phyloP scores from a whole-genome alignment of 2,888 invertebrate species.

The Acleris emargana region DNA sequence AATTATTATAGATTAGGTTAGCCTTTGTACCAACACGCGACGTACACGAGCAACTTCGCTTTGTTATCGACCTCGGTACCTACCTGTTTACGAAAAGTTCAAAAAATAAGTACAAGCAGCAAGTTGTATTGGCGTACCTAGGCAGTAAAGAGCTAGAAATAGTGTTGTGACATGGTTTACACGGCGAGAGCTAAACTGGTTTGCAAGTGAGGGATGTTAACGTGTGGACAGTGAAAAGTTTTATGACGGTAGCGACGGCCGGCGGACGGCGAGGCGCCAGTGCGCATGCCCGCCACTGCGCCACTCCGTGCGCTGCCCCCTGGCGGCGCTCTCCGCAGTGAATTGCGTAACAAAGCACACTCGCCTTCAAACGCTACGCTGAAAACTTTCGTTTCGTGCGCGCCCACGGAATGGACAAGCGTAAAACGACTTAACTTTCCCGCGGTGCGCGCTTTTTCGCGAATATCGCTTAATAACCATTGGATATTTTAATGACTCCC shows the following conservation, averaged over 20 bases:
- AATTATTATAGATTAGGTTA: constrained; percentile 53
- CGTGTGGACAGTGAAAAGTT: constrained; percentile 57
- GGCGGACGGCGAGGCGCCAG: constrained; percentile 44
- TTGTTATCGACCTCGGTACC: constrained; percentile 65
- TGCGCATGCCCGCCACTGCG: constrained; percentile 83
- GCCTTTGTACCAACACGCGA: constrained; percentile 71
- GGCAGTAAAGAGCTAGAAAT: constrained; percentile 11
- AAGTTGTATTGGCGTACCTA: not conserved
- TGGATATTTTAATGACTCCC: constrained; percentile 42
- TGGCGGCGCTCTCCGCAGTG: constrained; percentile 78
- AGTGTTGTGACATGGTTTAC: constrained; percentile 12
- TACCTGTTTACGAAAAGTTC: not conserved
- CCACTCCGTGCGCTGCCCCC: constrained; percentile 81
- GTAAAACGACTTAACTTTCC: constrained; percentile 74
- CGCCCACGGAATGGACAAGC: constrained; percentile 68
- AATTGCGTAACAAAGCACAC: constrained; percentile 82
- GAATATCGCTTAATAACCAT: constrained; percentile 43
- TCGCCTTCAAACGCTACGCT: constrained; percentile 72
- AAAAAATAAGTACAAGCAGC: not conserved
- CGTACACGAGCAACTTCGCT: constrained; percentile 61
- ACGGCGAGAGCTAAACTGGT: constrained; percentile 10
- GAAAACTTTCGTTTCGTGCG: constrained; percentile 76
- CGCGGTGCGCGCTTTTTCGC: constrained; percentile 61
- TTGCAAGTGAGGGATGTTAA: constrained; percentile 43
- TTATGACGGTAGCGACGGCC: constrained; percentile 48